Conservation (phyloP, 2,113 vertebrate species). For the Orycteropus afer region DNA sequence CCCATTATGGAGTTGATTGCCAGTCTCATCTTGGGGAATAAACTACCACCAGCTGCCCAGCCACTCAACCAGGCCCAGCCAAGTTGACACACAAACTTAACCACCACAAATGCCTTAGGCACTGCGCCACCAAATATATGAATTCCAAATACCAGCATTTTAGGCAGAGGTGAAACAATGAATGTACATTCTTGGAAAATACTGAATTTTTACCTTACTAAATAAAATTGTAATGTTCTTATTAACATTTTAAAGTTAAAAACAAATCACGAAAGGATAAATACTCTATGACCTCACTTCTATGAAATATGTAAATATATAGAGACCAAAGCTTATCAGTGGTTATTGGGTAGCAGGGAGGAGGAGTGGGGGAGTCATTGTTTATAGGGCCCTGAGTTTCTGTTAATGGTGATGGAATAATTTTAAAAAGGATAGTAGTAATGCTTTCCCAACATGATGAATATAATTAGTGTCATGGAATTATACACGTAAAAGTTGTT, state of each 20-base stretch:
- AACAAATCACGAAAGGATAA: background rate
- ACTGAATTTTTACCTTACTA: slow-evolving; percentile 31
- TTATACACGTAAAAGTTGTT: background rate
- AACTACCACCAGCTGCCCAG: too few species aligned
- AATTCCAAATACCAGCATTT: slow-evolving; percentile 27
- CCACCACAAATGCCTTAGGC: too few species aligned
- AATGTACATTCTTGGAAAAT: background rate
- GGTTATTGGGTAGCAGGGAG: background rate
- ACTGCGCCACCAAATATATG: background rate
- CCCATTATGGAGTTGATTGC: too few species aligned
- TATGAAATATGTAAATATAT: too few species aligned
- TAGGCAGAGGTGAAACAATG: background rate
- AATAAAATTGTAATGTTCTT: background rate
- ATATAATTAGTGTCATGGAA: background rate
- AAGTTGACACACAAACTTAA: too few species aligned
- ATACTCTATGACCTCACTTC: too few species aligned
- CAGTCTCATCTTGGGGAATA: too few species aligned
- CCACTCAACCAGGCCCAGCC: too few species aligned
- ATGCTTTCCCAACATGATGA: background rate
- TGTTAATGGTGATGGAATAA: background rate
- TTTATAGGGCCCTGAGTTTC: background rate
- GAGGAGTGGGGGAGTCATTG: background rate
- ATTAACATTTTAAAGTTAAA: slow-evolving; percentile 52
- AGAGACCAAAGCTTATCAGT: background rate
- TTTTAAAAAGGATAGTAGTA: too few species aligned